These are phyloP conservation scores for Carduelis carduelis DNA, from an alignment of 2,797 vertebrate genomes.

Conservation along the genomic window DNA sequence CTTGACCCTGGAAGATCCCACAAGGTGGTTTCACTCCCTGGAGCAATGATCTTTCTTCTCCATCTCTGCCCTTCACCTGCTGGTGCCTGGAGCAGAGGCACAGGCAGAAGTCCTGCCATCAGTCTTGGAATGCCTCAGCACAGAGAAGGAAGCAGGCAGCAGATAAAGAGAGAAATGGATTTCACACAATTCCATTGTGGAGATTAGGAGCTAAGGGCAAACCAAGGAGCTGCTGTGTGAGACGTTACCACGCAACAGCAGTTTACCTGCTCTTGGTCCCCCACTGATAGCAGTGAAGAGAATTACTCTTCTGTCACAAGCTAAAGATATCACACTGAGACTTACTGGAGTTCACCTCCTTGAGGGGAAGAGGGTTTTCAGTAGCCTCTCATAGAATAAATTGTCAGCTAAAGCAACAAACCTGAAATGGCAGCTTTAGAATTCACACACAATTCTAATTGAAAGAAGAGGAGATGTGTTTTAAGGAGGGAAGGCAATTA, in stretches of 20 bases:
- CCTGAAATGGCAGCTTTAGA: background rate
- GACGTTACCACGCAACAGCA: background rate
- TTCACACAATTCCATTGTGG: background rate
- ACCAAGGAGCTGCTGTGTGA: background rate
- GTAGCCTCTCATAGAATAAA: background rate
- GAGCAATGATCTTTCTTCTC: background rate
- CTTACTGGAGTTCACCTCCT: background rate
- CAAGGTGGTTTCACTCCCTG: background rate
- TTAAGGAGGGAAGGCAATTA: background rate
- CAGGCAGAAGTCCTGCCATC: background rate
- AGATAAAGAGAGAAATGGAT: background rate
- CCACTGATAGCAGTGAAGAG: background rate
- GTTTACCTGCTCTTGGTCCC: background rate
- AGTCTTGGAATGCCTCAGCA: background rate
- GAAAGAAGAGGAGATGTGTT: background rate
- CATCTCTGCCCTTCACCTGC: background rate
- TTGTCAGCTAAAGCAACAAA: background rate
- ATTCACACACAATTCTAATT: background rate
- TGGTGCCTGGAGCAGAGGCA: background rate
- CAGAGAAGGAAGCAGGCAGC: background rate
- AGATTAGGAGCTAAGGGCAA: constrained; percentile 5
- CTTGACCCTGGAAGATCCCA: background rate
- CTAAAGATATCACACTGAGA: background rate
- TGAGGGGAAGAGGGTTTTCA: background rate
- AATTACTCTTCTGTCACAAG: background rate